Base-by-base conservation (phyloP, 2,888 invertebrate genomes). In the Neoascia interrupta region DNA sequence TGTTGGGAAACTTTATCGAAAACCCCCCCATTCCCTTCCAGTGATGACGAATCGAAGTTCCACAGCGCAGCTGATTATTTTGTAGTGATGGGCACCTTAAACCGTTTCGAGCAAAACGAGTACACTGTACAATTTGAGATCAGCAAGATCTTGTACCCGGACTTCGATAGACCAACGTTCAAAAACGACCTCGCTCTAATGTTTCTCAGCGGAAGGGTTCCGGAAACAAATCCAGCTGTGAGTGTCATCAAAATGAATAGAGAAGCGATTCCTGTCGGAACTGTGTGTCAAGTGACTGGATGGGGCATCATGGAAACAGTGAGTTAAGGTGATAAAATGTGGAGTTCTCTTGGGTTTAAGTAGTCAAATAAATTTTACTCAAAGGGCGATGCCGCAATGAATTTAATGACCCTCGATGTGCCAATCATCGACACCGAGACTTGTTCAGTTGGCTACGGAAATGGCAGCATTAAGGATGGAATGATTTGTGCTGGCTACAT, bases 401-500 rank as follows among this genome's bases (percentile, higher is more conserved):
- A n/a, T n/a, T n/a, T 87, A 0, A 83, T 84, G 83, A 83, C 85
- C 1, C 60, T 86, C 23, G 85, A 87, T 54, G 79, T 86, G 5
- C 85, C 86, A 1, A 76, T 85, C 3, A 83, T 87, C 10, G 81
- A 79, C 13, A 63, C 73, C 2, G 13, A 74, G 15, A 66, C 81
- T n/a, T 87, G 87, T 74, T 54, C 82, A 0, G 92, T 84, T 0
- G 63, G 63, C 1, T 84, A 82, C 4, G 72, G 68, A 4, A 4
- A 45, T 2, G 19, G 6, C 0, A 88, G 91, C 0, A 91, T 95
- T 45, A 90, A 92, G 45, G 90, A 92, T 0, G 92, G 92, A 74
- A 93, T 92, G 82, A 84, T 96, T 41, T 96, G 96, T 84, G 96
- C 96, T 0, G 95, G 94, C 0, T 93, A 91, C 1, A 91, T 90